Evolutionary conservation across 2,888 invertebrate genomes (phyloP).

Genomic region (Sialis lutaria): DNA sequence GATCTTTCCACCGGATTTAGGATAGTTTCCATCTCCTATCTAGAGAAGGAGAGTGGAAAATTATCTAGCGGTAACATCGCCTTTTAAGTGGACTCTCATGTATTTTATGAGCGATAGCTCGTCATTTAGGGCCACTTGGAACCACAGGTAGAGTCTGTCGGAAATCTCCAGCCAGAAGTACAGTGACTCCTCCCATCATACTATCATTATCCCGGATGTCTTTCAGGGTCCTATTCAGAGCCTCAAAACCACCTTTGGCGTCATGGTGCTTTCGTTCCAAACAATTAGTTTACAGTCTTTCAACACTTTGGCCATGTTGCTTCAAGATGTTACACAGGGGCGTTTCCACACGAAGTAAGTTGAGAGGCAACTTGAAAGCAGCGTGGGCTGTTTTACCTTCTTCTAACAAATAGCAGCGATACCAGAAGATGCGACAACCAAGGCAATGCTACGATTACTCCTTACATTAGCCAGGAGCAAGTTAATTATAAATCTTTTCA

Average conservation of each 20-base stretch:
- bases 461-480: slow-evolving; percentile 12
- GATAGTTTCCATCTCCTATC: too few species aligned
- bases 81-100: too few species aligned
- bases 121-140: too few species aligned
- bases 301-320: slow-evolving; percentile 6
- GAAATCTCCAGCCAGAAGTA: slow-evolving; percentile 13
- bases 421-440: slow-evolving; percentile 17
- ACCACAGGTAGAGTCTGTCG: slow-evolving; percentile 11
- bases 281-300: slow-evolving; percentile 9
- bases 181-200: slow-evolving; percentile 10
- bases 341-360: slow-evolving; percentile 4
- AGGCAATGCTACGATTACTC: slow-evolving; percentile 12
- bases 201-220: slow-evolving; percentile 7
- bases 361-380: slow-evolving; percentile 12
- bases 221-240: slow-evolving; percentile 11
- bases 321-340: slow-evolving; percentile 9
- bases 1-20: too few species aligned
- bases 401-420: slow-evolving; percentile 14
- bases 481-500: slow-evolving; percentile 14
- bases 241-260: slow-evolving; percentile 11
- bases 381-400: slow-evolving; percentile 15
- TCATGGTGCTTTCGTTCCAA: slow-evolving; percentile 16
- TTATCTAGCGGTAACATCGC: too few species aligned
- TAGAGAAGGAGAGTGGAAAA: too few species aligned
- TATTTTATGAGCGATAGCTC: too few species aligned